Base-by-base conservation (phyloP, 2,888 invertebrate genomes). In the Orthonychiurus folsomi region DNA sequence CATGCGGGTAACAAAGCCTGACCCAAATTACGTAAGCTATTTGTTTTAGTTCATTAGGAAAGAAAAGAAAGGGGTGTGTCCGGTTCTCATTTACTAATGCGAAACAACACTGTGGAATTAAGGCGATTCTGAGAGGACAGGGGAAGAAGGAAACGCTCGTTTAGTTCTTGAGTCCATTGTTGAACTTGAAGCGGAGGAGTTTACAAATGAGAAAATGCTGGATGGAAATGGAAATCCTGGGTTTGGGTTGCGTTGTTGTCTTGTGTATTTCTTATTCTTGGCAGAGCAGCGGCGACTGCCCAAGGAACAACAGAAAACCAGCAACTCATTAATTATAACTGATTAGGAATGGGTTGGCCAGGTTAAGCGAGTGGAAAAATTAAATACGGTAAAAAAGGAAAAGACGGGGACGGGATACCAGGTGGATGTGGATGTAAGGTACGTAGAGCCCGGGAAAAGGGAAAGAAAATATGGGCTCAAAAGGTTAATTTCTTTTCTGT, bases 241-340 rank as follows among this genome's bases (percentile, higher is more conserved):
- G n/a, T 9, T 12, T 20, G 5, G 5, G n/a, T 12, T 52, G 52
- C 52, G 24, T 52, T 5, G 5, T 12, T 52, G 52, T 52, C 3
- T 23, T 52, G 52, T 52, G 20, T 52, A 52, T 21, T 9, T 12
- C 9, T 52, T 12, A 5, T 21, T 21, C 52, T 12, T 48, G n/a
- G 12, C 48, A 48, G n/a, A 12, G 12, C 48, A n/a, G 15, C 12
- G 12, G 48, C 12, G 48, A n/a, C 12, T 48, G n/a, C 48, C n/a
- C 48, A 48, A 12, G 48, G 12, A 52, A 52, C 5, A 12, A 12
- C 21, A 20, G 52, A 52, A 52, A 3, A 52, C 20, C 5, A 52
- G 61, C 53, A 48, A 57, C 58, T 62, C 64, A 64, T 64, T 64
- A 64, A 64, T 64, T 64, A 62, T 62, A 62, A 62, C 62, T 64